These are phyloP conservation scores for Neotoma lepida DNA, from an alignment of 2,113 vertebrate species.

Conservation along the genomic window DNA sequence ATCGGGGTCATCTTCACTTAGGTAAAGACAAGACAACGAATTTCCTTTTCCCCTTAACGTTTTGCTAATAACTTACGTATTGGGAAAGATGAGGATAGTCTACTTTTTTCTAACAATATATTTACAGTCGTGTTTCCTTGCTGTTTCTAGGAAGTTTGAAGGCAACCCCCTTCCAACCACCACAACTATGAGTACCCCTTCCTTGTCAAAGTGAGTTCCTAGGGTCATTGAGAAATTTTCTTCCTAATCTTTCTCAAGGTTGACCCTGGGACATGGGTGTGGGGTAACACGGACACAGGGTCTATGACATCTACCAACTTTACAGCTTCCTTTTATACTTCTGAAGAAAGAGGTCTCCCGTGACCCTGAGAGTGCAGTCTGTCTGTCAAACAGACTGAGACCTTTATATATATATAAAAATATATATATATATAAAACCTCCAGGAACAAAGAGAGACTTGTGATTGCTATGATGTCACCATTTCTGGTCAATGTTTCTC, in stretches of 20 bases:
- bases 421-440: too few relatives aligned
- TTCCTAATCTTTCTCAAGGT: background rate
- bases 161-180: background rate
- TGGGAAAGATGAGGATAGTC: background rate
- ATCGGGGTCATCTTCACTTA: background rate
- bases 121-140: background rate
- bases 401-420: background rate
- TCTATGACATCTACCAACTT: fast-evolving
- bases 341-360: background rate
- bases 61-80: conserved; percentile 2
- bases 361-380: background rate
- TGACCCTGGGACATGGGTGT: background rate
- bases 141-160: background rate
- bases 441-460: conserved; percentile 42
- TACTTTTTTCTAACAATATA: background rate
- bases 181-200: background rate
- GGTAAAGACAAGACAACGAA: background rate
- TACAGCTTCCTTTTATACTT: background rate
- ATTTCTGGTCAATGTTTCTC: conserved; percentile 63
- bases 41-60: background rate
- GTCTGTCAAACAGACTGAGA: conserved; percentile 18
- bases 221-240: background rate
- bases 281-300: background rate
- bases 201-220: background rate
- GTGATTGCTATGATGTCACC: conserved; percentile 21